Evolutionary conservation across 2,797 vertebrate genomes (phyloP), one percentile per base, ranked within the genome.

Genomic region (Antrozous pallidus): DNA sequence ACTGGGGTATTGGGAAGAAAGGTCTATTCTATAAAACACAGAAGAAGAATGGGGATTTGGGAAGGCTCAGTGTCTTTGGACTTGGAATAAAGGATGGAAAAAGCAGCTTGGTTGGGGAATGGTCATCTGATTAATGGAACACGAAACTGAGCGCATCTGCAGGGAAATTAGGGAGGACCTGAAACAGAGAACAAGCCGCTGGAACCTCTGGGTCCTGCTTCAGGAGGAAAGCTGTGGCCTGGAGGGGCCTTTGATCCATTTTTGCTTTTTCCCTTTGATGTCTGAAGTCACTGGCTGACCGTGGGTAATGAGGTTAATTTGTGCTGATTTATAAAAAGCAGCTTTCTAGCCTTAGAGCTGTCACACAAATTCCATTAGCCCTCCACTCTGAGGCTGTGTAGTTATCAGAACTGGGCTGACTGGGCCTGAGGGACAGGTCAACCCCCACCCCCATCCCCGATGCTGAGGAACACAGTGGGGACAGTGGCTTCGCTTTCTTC

Each of bases 51-150:
- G 51, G 47, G 49, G 26, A 63, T 42, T 61, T 75, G 31, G 80
- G 90, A 93, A 94, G 67, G 71, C 26, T 86, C 63, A 2, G 22
- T 49, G 54, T 77, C 88, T 94, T 42, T 78, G 92, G 93, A 86
- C 58, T 86, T 12, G 45, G 70, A 94, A n/a, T 24, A 51, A 92
- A 85, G 91, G 91, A 58, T 77, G 89, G 92, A 94, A 87, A 96
- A 87, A 92, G 47, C 28, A 71, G 91, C 63, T 54, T 38, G 8
- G 61, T 1, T 36, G 74, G 82, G 54, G 82, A 92, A 61, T 17
- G 74, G 77, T 58, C 54, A 78, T 77, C 75, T 93, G 86, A 93
- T 91, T 67, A 80, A 47, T n/a, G 8, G 70, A 88, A 85, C 45
- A 47, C 0, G 71, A 92, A 63, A 71, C 22, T 49, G 51, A 54